phyloP scores from a whole-genome alignment of 2,113 vertebrate genomes.

The Saiga tatarica region DNA sequence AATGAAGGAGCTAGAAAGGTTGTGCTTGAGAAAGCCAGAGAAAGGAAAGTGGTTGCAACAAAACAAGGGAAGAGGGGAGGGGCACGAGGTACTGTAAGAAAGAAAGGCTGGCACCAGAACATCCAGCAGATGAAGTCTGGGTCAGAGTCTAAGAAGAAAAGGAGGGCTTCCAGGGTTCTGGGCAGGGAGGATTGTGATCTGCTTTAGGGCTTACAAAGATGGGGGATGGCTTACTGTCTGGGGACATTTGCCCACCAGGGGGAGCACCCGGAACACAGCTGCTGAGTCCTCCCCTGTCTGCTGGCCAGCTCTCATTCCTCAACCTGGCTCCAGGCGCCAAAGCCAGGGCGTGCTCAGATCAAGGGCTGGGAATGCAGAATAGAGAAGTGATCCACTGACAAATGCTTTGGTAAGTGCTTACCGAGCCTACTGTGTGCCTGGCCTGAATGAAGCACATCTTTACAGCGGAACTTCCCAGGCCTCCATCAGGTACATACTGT shows the following conservation, averaged over 20 bases:
- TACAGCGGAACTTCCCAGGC: neutral
- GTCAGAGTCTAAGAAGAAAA: neutral
- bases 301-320: neutral
- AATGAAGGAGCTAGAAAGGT: neutral
- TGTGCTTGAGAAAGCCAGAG: neutral
- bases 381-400: neutral
- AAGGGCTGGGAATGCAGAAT: neutral
- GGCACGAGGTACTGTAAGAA: rapidly evolving
- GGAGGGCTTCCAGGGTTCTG: neutral
- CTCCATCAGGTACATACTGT: neutral
- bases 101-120: neutral
- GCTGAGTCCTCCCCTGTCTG: neutral
- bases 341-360: neutral
- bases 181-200: neutral
- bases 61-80: neutral
- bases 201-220: neutral
- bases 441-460: neutral
- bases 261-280: conserved; percentile 23
- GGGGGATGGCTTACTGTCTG: neutral
- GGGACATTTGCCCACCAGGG: conserved; percentile 64
- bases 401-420: neutral
- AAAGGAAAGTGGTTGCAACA: neutral
- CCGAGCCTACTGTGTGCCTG: neutral
- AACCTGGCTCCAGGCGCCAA: neutral
- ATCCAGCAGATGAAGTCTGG: neutral